These are phyloP conservation scores for Hypolimnas misippus DNA, from an alignment of 2,888 invertebrate species.

Conservation along the genomic window DNA sequence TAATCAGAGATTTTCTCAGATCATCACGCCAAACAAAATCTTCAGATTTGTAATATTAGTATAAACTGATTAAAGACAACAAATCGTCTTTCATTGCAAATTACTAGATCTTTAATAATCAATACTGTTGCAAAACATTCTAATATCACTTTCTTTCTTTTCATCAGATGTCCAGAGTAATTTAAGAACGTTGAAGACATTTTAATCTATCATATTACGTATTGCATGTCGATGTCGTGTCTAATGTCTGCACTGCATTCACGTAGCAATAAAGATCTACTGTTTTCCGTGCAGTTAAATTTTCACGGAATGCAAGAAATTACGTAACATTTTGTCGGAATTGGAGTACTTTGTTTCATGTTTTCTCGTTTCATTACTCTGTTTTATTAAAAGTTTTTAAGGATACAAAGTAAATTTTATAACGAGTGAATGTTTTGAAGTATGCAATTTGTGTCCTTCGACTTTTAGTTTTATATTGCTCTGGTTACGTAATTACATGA, in stretches of 20 bases:
- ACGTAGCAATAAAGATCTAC: slow-evolving; percentile 32
- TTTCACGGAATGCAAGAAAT: slow-evolving; percentile 32
- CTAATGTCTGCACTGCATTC: slow-evolving; percentile 21
- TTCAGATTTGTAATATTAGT: too few species aligned
- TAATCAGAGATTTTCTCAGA: too few species aligned
- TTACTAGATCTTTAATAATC: too few species aligned
- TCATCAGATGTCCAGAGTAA: too few species aligned
- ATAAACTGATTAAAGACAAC: too few species aligned
- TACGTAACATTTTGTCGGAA: slow-evolving; percentile 26
- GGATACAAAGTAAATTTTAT: neutral
- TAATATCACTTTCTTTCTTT: too few species aligned
- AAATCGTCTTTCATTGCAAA: too few species aligned
- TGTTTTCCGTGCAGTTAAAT: slow-evolving; percentile 27
- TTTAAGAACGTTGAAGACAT: neutral
- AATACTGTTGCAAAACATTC: too few species aligned
- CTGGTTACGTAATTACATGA: too few species aligned
- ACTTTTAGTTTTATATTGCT: neutral
- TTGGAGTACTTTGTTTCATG: slow-evolving; percentile 23
- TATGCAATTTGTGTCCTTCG: neutral
- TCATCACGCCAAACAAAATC: too few species aligned
- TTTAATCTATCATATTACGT: neutral
- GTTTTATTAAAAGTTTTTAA: neutral
- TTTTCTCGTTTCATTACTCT: slow-evolving; percentile 7
- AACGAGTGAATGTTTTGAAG: neutral
- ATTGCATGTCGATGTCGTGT: neutral